phyloP scores from a whole-genome alignment of 2,888 invertebrate species.

The Leptopterna dolabrata region DNA sequence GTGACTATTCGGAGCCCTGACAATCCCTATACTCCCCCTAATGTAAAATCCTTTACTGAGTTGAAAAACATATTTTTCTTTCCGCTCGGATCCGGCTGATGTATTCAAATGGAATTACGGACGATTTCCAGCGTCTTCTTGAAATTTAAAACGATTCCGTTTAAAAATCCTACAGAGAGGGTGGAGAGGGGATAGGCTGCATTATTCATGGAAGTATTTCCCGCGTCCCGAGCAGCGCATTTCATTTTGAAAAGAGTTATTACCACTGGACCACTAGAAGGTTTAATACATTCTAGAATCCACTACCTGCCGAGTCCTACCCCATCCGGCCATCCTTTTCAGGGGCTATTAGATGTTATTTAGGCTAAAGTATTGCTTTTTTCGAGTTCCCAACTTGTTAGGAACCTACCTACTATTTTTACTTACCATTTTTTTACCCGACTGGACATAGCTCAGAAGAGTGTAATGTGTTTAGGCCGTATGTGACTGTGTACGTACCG shows the following conservation, averaged over 20 bases:
- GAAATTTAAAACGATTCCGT: slow-evolving; percentile 38
- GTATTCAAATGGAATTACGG: slow-evolving; percentile 29
- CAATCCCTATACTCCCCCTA: not conserved
- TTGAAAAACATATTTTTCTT: not conserved
- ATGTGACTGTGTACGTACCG: too few species aligned
- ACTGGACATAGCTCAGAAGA: too few species aligned
- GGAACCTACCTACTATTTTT: too few species aligned
- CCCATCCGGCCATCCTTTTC: not conserved
- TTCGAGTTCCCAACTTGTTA: not conserved
- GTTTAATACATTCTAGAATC: not conserved
- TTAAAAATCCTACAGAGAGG: slow-evolving; percentile 11
- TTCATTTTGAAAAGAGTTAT: slow-evolving; percentile 35
- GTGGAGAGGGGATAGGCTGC: not conserved
- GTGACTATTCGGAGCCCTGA: not conserved
- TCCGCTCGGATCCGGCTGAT: not conserved
- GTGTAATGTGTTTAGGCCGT: too few species aligned
- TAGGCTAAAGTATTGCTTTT: not conserved
- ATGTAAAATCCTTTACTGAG: not conserved
- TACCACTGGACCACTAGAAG: not conserved
- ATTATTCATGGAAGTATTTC: slow-evolving; percentile 12
- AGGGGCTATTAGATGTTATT: not conserved
- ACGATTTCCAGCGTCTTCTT: slow-evolving; percentile 33
- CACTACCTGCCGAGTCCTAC: not conserved
- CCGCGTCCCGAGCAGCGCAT: slow-evolving; percentile 14
- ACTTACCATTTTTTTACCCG: too few species aligned